phyloP scores from a whole-genome alignment of 2,888 invertebrate species.

The Thumatha senex region DNA sequence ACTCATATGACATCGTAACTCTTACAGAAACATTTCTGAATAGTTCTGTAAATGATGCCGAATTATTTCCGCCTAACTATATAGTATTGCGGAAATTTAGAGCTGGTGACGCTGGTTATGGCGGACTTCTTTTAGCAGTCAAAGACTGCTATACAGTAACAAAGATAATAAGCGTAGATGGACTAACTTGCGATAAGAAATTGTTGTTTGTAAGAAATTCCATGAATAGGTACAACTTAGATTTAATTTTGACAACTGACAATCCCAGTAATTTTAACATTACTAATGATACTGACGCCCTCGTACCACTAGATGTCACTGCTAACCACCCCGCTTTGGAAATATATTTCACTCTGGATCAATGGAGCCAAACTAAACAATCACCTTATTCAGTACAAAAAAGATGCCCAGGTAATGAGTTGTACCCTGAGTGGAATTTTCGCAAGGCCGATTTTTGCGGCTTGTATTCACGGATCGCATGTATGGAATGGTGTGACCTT shows the following conservation, averaged over 20 bases:
- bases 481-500: too few species aligned
- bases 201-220: too few species aligned
- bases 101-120: conserved; percentile 3
- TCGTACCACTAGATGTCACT: conserved; percentile 4
- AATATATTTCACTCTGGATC: background rate
- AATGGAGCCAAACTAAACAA: too few species aligned
- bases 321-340: conserved; percentile 10
- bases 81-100: conserved; percentile 2
- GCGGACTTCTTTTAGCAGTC: background rate
- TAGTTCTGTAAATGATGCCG: conserved; percentile 2
- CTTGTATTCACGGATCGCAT: background rate
- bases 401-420: too few species aligned
- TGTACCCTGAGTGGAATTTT: conserved; percentile 6
- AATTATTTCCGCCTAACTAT: conserved; percentile 1
- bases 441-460: background rate
- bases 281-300: conserved; percentile 1
- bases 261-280: too few species aligned
- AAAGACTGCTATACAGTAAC: too few species aligned
- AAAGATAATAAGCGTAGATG: too few species aligned
- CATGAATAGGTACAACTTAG: too few species aligned
- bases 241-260: too few species aligned
- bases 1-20: background rate
- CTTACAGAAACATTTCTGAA: conserved; percentile 4
- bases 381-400: too few species aligned
- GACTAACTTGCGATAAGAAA: too few species aligned